A percentile compares a stretch with the other conserved stretches of the same genome.
Conservation (phyloP, 2,797 vertebrate species). For the Pangasius sanitwongsei region DNA sequence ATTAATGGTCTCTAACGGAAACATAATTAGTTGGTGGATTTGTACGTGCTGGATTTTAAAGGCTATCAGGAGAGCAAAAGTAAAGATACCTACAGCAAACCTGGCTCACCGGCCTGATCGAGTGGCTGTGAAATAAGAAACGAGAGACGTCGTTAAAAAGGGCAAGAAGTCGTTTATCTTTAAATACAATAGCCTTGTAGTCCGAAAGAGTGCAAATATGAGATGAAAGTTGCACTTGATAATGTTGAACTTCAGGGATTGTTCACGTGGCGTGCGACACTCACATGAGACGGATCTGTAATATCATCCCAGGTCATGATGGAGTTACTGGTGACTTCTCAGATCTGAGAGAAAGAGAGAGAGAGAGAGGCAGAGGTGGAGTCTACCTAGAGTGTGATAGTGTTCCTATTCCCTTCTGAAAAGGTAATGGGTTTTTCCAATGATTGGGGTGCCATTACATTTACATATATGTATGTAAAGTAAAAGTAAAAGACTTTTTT, state of each 20-base stretch:
- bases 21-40: neutral
- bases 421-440: neutral
- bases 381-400: neutral
- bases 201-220: constrained; percentile 39
- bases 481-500: neutral
- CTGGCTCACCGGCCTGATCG: constrained; percentile 1
- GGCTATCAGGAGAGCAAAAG: constrained; percentile 11
- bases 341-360: neutral
- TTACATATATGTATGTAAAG: neutral
- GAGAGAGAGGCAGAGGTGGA: neutral
- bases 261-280: constrained; percentile 21
- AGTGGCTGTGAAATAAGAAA: constrained; percentile 62
- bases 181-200: constrained; percentile 65
- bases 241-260: constrained; percentile 58
- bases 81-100: constrained; percentile 11
- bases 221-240: constrained; percentile 48
- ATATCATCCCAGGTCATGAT: neutral
- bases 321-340: neutral
- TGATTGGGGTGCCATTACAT: neutral
- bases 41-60: constrained; percentile 2
- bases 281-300: neutral
- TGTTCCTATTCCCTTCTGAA: neutral
- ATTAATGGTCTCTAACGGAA: neutral
- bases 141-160: constrained; percentile 50
- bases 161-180: constrained; percentile 56